phyloP scores from a whole-genome alignment of 1,140 invertebrate genomes.

The Pachypsylla venusta region DNA sequence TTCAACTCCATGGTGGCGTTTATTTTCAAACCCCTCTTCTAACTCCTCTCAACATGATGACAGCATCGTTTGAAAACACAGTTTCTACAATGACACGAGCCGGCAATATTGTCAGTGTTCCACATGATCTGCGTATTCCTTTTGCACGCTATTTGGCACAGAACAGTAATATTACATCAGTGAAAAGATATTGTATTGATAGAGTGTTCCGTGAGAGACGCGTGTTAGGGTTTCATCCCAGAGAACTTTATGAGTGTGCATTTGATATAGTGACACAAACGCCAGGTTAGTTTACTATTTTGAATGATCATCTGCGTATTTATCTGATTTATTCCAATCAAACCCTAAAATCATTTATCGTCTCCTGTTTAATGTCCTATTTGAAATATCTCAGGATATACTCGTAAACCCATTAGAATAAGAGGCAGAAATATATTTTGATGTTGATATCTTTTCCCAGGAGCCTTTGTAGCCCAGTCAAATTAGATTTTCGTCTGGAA shows the following conservation, averaged over 20 bases:
- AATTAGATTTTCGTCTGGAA: no score
- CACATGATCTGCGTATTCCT: slow-evolving; percentile 40
- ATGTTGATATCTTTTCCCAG: no score
- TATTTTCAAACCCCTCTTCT: slow-evolving; percentile 58
- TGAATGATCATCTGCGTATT: no score
- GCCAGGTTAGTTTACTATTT: slow-evolving; percentile 37
- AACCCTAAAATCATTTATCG: no score
- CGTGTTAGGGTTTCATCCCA: slow-evolving; percentile 69
- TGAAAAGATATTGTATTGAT: slow-evolving; percentile 74
- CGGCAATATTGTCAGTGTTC: slow-evolving; percentile 22
- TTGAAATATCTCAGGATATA: no score
- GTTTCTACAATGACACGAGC: slow-evolving; percentile 69
- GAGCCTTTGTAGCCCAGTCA: no score
- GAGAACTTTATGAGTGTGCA: slow-evolving; percentile 75
- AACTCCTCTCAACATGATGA: slow-evolving; percentile 47
- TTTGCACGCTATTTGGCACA: slow-evolving; percentile 73
- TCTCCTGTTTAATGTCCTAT: background rate
- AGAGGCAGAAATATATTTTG: no score
- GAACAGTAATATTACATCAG: slow-evolving; percentile 49
- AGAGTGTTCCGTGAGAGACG: slow-evolving; percentile 73
- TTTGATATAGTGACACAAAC: slow-evolving; percentile 80
- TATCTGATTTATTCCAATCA: no score
- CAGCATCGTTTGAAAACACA: slow-evolving; percentile 41
- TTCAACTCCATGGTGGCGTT: slow-evolving; percentile 59
- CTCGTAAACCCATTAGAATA: no score